Conservation (phyloP, 2,888 invertebrate species). For the Synanthedon myopaeformis region DNA sequence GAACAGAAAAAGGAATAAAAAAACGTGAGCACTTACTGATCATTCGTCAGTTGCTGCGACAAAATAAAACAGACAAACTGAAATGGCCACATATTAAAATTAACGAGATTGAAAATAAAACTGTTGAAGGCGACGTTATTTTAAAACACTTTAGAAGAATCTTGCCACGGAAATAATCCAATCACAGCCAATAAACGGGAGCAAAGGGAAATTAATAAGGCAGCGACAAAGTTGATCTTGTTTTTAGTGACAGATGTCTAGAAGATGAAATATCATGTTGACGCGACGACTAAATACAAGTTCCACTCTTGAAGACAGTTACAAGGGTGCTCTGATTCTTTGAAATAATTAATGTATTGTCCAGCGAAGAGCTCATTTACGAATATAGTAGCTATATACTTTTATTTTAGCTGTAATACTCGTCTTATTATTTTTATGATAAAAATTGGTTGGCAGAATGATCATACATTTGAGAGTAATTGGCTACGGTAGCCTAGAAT, state of each 20-base stretch:
- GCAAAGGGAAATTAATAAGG: slow-evolving; percentile 57
- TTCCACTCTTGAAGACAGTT: not conserved
- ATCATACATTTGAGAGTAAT: no score
- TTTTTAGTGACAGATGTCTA: slow-evolving; percentile 51
- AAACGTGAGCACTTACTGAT: not conserved
- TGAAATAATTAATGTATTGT: not conserved
- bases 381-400: no score
- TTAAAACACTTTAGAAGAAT: slow-evolving; percentile 35
- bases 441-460: no score
- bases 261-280: slow-evolving; percentile 48
- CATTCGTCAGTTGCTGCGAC: not conserved
- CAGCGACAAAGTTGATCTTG: slow-evolving; percentile 51
- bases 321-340: not conserved
- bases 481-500: no score
- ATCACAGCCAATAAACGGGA: slow-evolving; percentile 51
- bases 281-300: slow-evolving; percentile 15
- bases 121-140: slow-evolving; percentile 22
- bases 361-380: not conserved
- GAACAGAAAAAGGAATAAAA: not conserved
- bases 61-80: not conserved
- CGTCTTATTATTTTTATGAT: no score
- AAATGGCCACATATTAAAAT: slow-evolving; percentile 12
- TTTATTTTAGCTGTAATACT: no score
- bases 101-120: slow-evolving; percentile 23
- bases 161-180: slow-evolving; percentile 55